Conservation (phyloP, 1,140 invertebrate species). For the Drosophila rufa region DNA sequence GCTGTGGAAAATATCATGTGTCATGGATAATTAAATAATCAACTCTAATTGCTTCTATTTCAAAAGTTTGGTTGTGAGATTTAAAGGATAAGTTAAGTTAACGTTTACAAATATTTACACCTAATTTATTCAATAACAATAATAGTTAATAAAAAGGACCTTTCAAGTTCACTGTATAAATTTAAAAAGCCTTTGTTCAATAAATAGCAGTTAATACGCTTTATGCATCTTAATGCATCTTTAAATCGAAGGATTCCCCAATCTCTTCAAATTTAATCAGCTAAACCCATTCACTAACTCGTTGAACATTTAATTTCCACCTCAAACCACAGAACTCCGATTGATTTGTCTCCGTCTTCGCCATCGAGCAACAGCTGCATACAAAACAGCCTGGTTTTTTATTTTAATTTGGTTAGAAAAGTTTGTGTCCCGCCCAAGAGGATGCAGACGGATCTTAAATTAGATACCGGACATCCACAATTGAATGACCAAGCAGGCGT, state of each 20-base stretch:
- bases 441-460: constrained; percentile 66
- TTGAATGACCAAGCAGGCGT: constrained; percentile 62
- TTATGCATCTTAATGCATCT: too few species aligned
- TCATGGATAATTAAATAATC: neutral
- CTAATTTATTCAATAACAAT: too few species aligned
- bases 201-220: too few species aligned
- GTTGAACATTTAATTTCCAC: constrained; percentile 16
- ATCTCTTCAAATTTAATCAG: constrained; percentile 14
- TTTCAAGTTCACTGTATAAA: too few species aligned
- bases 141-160: too few species aligned
- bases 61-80: neutral
- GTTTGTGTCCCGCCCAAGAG: constrained; percentile 31
- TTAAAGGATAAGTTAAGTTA: too few species aligned
- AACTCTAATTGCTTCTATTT: too few species aligned
- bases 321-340: constrained; percentile 22
- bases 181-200: too few species aligned
- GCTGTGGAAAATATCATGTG: neutral
- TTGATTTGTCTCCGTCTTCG: constrained; percentile 43
- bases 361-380: constrained; percentile 58
- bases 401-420: constrained; percentile 75
- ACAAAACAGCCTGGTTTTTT: constrained; percentile 48
- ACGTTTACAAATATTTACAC: too few species aligned
- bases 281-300: constrained; percentile 26
- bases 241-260: neutral
- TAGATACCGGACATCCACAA: constrained; percentile 64